Evolutionary conservation across 2,888 invertebrate species (phyloP), one percentile per base, ranked within the genome.

Genomic region (Heteropelma amictum): DNA sequence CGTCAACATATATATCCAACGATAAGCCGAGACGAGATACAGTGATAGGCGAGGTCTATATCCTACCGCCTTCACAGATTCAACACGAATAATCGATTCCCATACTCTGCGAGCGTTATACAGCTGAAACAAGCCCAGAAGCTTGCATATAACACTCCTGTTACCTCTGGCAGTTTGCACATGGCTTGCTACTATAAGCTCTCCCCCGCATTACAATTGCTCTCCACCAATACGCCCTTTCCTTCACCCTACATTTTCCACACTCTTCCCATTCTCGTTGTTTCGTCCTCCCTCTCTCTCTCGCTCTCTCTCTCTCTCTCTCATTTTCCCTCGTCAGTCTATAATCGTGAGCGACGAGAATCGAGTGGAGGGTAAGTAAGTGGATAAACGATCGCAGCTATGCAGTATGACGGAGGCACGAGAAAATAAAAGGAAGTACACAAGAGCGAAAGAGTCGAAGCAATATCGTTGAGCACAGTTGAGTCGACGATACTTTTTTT

Each of bases 31-130:
- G 28, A 28, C 38, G 19, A 23, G 23, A 40, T 64, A 40, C 51
- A 68, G 49, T 51, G 51, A 40, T 60, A 68, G 10, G 38, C 23
- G 5, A 7, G 42, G 30, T 6, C 8, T 60, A 53, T 54, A 75
- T 73, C 38, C 67, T 21, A 72, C 56, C 64, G 58, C 75, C 73
- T 80, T 64, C 77, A 75, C 58, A 77, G 79, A 79, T 80, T 77
- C 77, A 79, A 78, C 78, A 72, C 72, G 79, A 79, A 78, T 79
- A 81, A 82, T 81, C 81, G 81, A 82, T 81, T 78, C 64, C 47
- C 67, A 53, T 63, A 64, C 61, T 61, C 67, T 45, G 23, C 71
- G 33, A 35, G 40, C 42, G 40, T 26, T 49, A 49, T 45, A 65
- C 42, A 65, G 65, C 42, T 54, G 33, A 56, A 65, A 65, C 70